A percentile compares a stretch with the other conserved stretches of the same genome.
phyloP scores from a whole-genome alignment of 2,888 invertebrate species.

The Heteropelma amictum region DNA sequence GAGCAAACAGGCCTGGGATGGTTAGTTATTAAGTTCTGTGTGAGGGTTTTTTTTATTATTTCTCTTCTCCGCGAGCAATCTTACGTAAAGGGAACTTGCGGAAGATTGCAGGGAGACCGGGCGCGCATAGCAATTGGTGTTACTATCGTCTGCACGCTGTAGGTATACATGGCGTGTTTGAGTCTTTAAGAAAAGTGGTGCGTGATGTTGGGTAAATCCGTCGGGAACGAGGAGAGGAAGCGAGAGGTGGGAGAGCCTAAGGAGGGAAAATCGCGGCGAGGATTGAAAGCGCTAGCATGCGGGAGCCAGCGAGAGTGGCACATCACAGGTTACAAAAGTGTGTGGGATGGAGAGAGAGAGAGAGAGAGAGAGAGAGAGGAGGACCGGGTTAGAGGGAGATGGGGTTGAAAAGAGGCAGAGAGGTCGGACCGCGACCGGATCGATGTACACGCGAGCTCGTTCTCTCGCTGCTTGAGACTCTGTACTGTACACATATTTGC shows the following conservation, averaged over 20 bases:
- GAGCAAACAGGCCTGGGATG: conserved; percentile 41
- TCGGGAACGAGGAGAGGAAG: conserved; percentile 51
- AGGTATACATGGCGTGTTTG: conserved; percentile 61
- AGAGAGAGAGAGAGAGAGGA: conserved; percentile 36
- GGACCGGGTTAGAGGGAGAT: conserved; percentile 31
- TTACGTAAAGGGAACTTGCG: conserved; percentile 42
- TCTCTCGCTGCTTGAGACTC: conserved; percentile 44
- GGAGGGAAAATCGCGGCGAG: conserved; percentile 52
- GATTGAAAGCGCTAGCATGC: conserved; percentile 53
- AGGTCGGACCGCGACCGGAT: conserved; percentile 59
- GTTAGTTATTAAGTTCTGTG: conserved; percentile 40
- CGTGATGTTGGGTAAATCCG: conserved; percentile 60
- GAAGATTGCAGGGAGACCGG: conserved; percentile 45
- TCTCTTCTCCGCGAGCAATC: conserved; percentile 24
- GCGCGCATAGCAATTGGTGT: conserved; percentile 60
- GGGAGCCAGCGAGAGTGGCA: conserved; percentile 19
- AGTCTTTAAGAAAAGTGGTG: conserved; percentile 67
- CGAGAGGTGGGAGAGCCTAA: conserved; percentile 22
- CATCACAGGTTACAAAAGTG: conserved; percentile 14
- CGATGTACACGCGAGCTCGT: conserved; percentile 67
- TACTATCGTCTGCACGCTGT: conserved; percentile 63
- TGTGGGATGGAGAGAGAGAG: conserved; percentile 9
- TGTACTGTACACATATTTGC: conserved; percentile 50
- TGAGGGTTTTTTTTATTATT: background rate
- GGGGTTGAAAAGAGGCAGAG: conserved; percentile 53